Conservation (phyloP, 2,113 vertebrate genomes). For the Elachura formosa region DNA sequence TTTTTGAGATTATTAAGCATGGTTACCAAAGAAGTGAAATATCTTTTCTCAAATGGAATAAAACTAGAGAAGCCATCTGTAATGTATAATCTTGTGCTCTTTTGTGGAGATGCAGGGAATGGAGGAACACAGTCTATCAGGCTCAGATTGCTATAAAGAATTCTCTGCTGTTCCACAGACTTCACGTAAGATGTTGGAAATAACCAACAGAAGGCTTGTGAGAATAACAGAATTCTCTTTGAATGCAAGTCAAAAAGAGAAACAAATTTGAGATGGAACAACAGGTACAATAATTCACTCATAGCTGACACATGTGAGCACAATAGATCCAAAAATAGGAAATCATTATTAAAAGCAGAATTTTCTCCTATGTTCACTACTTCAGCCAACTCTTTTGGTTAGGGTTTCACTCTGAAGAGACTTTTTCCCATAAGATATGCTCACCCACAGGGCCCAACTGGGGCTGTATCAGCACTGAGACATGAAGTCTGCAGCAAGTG, state of each 20-base stretch:
- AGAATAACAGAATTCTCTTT: neutral
- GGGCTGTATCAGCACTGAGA: neutral
- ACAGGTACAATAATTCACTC: neutral
- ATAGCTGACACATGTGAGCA: neutral
- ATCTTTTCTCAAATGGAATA: neutral
- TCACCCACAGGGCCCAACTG: neutral
- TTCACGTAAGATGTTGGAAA: neutral
- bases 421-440: neutral
- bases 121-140: neutral
- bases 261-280: neutral
- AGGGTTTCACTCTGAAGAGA: neutral
- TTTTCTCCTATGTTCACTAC: neutral
- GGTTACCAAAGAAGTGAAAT: neutral
- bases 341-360: neutral
- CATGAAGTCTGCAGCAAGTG: neutral
- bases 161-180: neutral
- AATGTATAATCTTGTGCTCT: neutral
- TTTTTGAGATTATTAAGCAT: neutral
- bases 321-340: neutral
- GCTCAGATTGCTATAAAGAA: neutral
- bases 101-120: neutral
- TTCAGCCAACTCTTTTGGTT: neutral
- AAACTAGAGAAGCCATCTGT: neutral
- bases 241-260: neutral
- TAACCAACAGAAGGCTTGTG: neutral